These are phyloP conservation scores for Neelides sp. DNA, from an alignment of 1,140 invertebrate genomes.

Conservation along the genomic window DNA sequence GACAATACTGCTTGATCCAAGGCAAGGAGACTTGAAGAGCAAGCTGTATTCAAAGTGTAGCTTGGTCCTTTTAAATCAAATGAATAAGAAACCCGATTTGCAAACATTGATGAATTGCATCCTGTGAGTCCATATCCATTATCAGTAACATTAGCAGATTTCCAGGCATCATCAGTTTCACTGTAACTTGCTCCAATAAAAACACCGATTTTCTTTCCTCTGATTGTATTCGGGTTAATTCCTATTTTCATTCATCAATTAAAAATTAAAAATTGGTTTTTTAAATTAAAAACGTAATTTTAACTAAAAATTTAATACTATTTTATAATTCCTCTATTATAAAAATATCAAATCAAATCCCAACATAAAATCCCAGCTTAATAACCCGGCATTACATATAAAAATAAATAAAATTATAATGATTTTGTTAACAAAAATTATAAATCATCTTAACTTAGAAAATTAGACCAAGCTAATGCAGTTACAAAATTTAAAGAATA, in stretches of 20 bases:
- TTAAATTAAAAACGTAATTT: conserved; percentile 5
- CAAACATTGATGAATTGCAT: not conserved
- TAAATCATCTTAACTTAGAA: no score
- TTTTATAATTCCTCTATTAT: not conserved
- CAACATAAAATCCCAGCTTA: no score
- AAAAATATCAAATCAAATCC: no score
- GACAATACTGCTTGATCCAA: conserved; percentile 42
- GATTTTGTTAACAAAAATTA: no score
- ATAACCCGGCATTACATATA: no score
- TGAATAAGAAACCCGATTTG: not conserved
- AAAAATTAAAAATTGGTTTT: conserved; percentile 8
- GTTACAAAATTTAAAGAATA: no score
- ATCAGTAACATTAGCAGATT: conserved; percentile 32
- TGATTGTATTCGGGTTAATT: not conserved
- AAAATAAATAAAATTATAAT: no score
- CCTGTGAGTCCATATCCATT: conserved; percentile 44
- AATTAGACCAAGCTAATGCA: no score
- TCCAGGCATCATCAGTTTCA: conserved; percentile 26
- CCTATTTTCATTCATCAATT: no score
- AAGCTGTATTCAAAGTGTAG: conserved; percentile 47
- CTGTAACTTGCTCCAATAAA: conserved; percentile 34
- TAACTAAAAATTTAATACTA: conserved; percentile 8
- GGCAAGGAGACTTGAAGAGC: conserved; percentile 46
- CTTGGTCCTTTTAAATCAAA: conserved; percentile 39
- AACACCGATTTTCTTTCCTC: not conserved